These are phyloP conservation scores for Rattus rattus DNA, from an alignment of 2,113 vertebrate species.

Conservation along the genomic window DNA sequence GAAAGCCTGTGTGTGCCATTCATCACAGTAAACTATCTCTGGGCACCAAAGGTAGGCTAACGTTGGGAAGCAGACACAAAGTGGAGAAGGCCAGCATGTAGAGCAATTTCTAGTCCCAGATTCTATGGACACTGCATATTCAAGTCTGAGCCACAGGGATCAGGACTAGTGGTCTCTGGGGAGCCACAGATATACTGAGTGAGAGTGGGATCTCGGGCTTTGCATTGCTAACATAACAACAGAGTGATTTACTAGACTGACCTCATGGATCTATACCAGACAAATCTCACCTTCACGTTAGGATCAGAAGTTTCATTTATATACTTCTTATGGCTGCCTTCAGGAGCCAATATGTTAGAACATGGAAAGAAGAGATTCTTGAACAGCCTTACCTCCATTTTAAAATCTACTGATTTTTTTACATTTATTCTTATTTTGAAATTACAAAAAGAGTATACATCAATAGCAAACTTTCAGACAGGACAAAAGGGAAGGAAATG, in stretches of 20 bases:
- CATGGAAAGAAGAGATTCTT: constrained; percentile 29
- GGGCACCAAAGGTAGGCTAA: not conserved
- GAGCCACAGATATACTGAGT: not conserved
- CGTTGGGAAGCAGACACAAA: not conserved
- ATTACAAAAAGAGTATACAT: constrained; percentile 13
- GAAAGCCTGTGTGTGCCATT: not conserved
- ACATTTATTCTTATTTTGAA: constrained; percentile 47
- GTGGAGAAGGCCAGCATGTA: not conserved
- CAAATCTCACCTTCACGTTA: constrained; percentile 68
- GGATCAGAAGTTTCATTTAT: constrained; percentile 45
- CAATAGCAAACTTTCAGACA: not conserved
- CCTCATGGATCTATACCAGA: constrained; percentile 65
- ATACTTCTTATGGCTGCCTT: constrained; percentile 48
- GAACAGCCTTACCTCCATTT: constrained; percentile 24
- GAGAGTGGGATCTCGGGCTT: constrained; percentile 9
- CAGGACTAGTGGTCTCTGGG: not conserved
- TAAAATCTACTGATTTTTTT: constrained; percentile 18
- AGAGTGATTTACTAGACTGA: constrained; percentile 65
- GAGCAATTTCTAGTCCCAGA: not conserved
- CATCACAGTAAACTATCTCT: not conserved
- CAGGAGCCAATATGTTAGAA: not conserved
- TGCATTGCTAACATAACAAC: constrained; percentile 59
- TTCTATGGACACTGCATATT: constrained; percentile 24
- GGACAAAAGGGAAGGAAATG: constrained; percentile 33
- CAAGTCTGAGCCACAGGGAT: not conserved